phyloP scores from a whole-genome alignment of 2,113 vertebrate species.

The Polypterus senegalus region DNA sequence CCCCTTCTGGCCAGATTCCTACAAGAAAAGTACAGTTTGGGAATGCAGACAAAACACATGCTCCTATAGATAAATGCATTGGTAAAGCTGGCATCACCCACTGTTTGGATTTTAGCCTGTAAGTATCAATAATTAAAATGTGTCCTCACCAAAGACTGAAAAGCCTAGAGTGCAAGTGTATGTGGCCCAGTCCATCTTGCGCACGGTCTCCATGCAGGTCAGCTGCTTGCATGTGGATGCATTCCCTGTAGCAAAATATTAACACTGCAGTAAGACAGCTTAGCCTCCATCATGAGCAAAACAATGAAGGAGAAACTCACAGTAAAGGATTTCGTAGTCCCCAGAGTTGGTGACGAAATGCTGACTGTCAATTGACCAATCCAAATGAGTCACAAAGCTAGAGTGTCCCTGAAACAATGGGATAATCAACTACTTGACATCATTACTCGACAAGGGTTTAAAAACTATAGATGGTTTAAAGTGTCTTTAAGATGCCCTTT shows the following conservation, averaged over 20 bases:
- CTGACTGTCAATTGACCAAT: conserved; percentile 70
- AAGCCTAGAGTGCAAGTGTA: conserved; percentile 70
- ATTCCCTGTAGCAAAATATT: conserved; percentile 47
- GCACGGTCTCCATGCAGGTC: conserved; percentile 56
- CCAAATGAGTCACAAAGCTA: conserved; percentile 78
- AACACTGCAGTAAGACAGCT: no score
- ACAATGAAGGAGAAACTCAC: conserved; percentile 39
- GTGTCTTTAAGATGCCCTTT: no score
- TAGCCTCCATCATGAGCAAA: no score
- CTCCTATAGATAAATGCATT: not conserved
- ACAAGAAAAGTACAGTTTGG: not conserved
- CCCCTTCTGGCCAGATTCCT: conserved; percentile 81
- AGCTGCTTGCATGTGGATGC: conserved; percentile 65
- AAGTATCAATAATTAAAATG: not conserved
- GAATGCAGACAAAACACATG: not conserved
- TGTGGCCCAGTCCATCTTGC: conserved; percentile 65
- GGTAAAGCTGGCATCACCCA: not conserved
- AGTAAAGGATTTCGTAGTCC: conserved; percentile 83
- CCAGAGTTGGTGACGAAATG: conserved; percentile 80
- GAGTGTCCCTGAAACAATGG: conserved; percentile 61
- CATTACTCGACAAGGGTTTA: not conserved
- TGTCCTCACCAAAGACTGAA: conserved; percentile 60
- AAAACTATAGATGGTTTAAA: no score
- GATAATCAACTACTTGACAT: not conserved
- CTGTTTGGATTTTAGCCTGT: not conserved